Conservation (phyloP, 2,888 invertebrate genomes). For the Nephrotoma guestfalica region DNA sequence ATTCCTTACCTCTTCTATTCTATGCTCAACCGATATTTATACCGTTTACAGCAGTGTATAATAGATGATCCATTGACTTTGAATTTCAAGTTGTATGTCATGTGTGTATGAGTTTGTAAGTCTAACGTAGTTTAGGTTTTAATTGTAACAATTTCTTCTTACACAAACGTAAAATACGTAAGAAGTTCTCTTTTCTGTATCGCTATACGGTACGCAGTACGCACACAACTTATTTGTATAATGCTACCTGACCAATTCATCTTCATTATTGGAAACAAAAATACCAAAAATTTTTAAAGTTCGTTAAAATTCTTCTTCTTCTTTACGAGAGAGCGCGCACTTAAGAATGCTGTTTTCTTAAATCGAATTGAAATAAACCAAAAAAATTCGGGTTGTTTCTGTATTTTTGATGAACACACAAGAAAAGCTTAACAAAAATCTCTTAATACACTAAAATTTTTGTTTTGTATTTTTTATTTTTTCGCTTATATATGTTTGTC, state of each 20-base stretch:
- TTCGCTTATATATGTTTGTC: not conserved
- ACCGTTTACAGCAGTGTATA: not conserved
- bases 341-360: not conserved
- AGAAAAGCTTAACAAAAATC: not conserved
- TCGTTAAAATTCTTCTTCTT: not conserved
- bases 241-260: constrained; percentile 1
- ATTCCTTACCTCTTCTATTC: not conserved
- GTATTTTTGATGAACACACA: not conserved
- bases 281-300: not conserved
- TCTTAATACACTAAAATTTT: not conserved
- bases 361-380: not conserved
- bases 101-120: not conserved
- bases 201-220: not conserved
- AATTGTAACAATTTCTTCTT: not conserved
- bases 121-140: not conserved
- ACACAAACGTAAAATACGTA: not conserved
- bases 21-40: not conserved
- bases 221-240: not conserved
- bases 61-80: constrained; percentile 2
- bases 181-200: not conserved
- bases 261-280: not conserved
- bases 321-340: not conserved
- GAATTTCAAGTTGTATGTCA: not conserved
- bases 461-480: not conserved
- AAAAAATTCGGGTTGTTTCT: not conserved